These are phyloP conservation scores for Pagetopsis macropterus DNA, from an alignment of 2,797 vertebrate species.

Conservation along the genomic window DNA sequence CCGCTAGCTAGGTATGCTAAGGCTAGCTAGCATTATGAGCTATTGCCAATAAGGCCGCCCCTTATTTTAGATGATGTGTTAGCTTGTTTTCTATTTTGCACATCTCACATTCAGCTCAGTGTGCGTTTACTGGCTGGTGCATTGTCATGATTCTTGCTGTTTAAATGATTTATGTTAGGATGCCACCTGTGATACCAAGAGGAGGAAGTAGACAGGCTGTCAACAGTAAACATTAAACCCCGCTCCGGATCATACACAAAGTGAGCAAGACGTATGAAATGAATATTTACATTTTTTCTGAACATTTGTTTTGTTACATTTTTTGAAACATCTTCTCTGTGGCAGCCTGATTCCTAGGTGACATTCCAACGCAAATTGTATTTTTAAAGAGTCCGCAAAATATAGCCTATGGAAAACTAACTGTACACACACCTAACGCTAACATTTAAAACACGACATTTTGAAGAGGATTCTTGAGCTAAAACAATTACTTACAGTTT, in stretches of 20 bases:
- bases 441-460: too few species aligned
- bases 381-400: neutral
- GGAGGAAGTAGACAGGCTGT: constrained; percentile 63
- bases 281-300: neutral
- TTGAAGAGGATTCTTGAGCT: accelerated
- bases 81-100: constrained; percentile 1
- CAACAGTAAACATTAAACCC: constrained; percentile 9
- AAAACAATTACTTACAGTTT: neutral
- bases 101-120: accelerated
- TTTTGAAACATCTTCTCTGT: neutral
- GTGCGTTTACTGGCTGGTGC: neutral
- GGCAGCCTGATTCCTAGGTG: too few species aligned
- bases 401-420: neutral
- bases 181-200: constrained; percentile 47
- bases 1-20: constrained; percentile 71
- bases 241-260: constrained; percentile 4
- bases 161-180: neutral
- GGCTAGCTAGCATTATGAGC: constrained; percentile 54
- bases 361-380: neutral
- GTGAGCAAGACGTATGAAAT: accelerated
- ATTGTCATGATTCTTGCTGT: neutral
- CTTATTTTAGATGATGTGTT: neutral
- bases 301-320: neutral
- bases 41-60: constrained; percentile 51
- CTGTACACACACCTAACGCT: too few species aligned